phyloP scores from a whole-genome alignment of 1,140 invertebrate genomes.

The Bombus superbus region DNA sequence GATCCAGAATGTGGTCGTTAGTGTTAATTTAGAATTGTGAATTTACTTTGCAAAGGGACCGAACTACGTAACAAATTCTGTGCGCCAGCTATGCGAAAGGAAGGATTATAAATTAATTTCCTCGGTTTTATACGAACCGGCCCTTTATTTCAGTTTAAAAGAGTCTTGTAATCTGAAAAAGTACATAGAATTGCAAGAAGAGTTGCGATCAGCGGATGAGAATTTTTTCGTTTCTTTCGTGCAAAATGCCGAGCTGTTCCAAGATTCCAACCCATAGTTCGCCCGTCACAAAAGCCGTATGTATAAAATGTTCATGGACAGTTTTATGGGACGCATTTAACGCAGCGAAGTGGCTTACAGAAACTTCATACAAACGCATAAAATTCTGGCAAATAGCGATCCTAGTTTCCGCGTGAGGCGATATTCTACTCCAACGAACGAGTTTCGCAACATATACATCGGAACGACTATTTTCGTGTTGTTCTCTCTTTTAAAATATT shows the following conservation, averaged over 20 bases:
- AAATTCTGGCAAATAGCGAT: background rate
- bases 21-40: background rate
- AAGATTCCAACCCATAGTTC: background rate
- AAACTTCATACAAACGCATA: background rate
- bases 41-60: background rate
- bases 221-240: background rate
- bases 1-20: background rate
- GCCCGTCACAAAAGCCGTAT: background rate
- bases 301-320: background rate
- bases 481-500: background rate
- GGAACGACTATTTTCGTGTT: too few species aligned
- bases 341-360: background rate
- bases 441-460: background rate
- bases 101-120: background rate
- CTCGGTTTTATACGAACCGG: background rate
- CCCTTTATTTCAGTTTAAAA: background rate
- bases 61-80: background rate
- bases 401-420: background rate
- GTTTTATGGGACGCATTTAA: background rate
- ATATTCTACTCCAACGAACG: background rate
- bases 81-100: background rate
- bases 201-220: background rate
- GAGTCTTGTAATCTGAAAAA: background rate
- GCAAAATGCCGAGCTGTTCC: too few species aligned
- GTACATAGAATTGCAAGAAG: background rate